Evolutionary conservation across 53 echinoderm and acorn worm species (phyloP).

Genomic region (Paracentrotus lividus): DNA sequence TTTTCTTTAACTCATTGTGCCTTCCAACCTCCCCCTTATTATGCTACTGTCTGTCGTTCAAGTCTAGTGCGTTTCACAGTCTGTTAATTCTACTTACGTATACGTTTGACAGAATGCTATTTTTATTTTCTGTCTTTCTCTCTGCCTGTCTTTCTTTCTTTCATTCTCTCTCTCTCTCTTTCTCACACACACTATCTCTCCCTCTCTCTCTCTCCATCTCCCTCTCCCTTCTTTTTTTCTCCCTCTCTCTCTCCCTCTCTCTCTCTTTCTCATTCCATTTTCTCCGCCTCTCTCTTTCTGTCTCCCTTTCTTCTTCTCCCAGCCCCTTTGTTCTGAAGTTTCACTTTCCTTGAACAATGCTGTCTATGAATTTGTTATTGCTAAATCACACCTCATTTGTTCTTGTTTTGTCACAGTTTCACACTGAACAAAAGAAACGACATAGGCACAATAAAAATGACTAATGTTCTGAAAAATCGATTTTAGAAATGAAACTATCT

Average conservation of each 20-base stretch:
- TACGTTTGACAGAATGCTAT: neutral
- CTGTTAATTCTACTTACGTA: neutral
- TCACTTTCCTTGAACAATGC: constrained; percentile 3
- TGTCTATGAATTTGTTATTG: neutral
- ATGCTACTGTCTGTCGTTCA: neutral
- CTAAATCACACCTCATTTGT: neutral
- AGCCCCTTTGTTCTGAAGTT: neutral
- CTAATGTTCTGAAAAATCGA: neutral
- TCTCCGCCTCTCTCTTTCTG: neutral
- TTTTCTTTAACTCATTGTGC: neutral
- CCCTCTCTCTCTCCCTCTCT: neutral
- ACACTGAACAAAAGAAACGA: neutral
- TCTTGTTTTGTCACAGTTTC: neutral
- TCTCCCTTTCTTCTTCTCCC: neutral
- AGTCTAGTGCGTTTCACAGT: constrained; percentile 25
- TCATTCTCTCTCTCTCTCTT: neutral
- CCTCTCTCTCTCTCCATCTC: neutral
- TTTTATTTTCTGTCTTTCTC: neutral
- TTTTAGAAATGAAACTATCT: constrained; percentile 7
- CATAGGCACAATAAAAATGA: neutral
- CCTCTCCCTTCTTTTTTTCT: neutral
- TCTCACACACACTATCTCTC: neutral
- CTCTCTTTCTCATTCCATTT: neutral
- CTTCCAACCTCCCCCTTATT: neutral
- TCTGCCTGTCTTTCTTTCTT: neutral